phyloP scores from a whole-genome alignment of 1,140 invertebrate species.

The Trypoxylus dichotomus region DNA sequence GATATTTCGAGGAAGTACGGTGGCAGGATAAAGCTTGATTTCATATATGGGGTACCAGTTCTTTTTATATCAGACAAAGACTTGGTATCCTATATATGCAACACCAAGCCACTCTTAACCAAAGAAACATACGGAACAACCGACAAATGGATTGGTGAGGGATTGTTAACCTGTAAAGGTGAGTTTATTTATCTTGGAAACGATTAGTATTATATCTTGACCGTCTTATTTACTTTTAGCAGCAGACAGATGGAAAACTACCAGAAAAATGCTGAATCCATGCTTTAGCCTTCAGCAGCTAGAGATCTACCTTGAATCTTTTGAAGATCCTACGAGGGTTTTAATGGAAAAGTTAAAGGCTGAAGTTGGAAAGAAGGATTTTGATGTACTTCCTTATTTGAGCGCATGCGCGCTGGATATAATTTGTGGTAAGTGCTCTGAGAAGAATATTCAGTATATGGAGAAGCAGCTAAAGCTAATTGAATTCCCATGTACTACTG shows the following conservation, averaged over 20 bases:
- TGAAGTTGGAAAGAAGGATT: background rate
- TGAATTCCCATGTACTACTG: too few species aligned
- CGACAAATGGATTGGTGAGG: background rate
- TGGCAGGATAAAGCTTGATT: background rate
- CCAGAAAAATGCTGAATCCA: background rate
- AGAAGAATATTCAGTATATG: too few species aligned
- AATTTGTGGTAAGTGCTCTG: background rate
- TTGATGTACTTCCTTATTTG: background rate
- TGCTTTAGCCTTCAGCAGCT: background rate
- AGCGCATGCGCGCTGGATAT: background rate
- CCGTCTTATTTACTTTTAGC: too few species aligned
- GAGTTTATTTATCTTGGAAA: background rate
- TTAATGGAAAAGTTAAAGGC: background rate
- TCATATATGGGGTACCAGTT: background rate
- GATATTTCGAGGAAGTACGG: background rate
- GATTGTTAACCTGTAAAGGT: background rate
- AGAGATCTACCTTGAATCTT: background rate
- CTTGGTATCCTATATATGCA: background rate
- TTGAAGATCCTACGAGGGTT: background rate
- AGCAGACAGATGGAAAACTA: background rate
- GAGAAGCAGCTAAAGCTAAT: too few species aligned
- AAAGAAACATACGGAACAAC: background rate
- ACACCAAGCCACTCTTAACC: background rate
- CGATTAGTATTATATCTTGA: too few species aligned
- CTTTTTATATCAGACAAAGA: conserved; percentile 1